Conservation (phyloP, 1,140 invertebrate genomes). For the Marisa cornuarietis region DNA sequence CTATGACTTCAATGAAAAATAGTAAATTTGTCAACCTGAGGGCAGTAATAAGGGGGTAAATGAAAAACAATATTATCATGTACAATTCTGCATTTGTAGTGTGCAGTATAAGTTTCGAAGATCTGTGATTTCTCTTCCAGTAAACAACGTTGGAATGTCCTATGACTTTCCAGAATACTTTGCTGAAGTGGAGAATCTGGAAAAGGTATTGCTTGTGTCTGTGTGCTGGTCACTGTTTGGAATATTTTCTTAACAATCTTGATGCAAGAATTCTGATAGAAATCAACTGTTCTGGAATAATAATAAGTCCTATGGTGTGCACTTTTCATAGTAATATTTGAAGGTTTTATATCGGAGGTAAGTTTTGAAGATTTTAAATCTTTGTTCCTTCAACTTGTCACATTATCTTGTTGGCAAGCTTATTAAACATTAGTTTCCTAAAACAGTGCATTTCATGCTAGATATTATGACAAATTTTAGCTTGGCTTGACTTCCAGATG, state of each 20-base stretch:
- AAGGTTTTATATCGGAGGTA: too few relatives aligned
- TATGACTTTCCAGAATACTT: conserved; percentile 81
- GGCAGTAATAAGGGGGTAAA: too few relatives aligned
- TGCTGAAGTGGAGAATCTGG: conserved; percentile 49
- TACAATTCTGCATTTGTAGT: too few relatives aligned
- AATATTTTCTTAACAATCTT: not conserved
- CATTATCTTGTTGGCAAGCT: not conserved
- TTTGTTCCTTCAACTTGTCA: not conserved
- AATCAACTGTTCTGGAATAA: not conserved
- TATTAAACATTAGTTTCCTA: not conserved
- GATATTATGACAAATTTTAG: too few relatives aligned
- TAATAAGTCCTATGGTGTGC: not conserved
- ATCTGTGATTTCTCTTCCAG: conserved; percentile 54
- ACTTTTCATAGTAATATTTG: not conserved
- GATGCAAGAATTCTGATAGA: not conserved
- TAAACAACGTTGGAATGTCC: conserved; percentile 96
- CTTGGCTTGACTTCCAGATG: too few relatives aligned
- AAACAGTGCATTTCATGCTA: too few relatives aligned
- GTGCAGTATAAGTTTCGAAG: too few relatives aligned
- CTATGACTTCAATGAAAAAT: too few relatives aligned
- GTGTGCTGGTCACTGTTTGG: not conserved
- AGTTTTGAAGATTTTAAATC: not conserved
- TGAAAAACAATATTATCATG: too few relatives aligned
- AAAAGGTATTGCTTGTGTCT: conserved; percentile 11
- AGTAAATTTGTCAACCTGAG: too few relatives aligned